Base-by-base conservation (phyloP, 1,140 invertebrate species). In the Oryzaephilus surinamensis region DNA sequence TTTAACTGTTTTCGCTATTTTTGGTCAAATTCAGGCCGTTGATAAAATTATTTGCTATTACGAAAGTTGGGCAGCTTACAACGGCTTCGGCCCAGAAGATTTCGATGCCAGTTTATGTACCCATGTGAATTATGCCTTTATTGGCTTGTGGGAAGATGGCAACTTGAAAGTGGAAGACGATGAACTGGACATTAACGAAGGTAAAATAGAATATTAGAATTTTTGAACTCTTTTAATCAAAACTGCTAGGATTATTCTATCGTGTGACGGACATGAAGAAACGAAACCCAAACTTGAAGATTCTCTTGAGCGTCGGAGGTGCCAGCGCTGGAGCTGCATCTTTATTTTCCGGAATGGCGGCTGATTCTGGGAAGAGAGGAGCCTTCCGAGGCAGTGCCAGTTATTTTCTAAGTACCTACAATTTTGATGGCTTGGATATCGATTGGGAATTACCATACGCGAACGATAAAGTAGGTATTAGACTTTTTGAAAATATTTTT, bases 261-360 rank as follows among this genome's bases (percentile, higher is more conserved):
- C 21, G 36, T 19, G 12, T 28, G 3, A 20, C 16, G 1, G 36
- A 1, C 10, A 13, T 38, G 14, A 80, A 78, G 50, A 42, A 67
- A 4, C 57, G 62, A 34, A 82, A 81, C 61, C 69, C 76, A 0
- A 62, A 69, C 2, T 50, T 82, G 4, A 83, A 81, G 54, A 72
- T 77, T 0, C 43, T 84, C 32, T 46, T 83, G 5, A 77, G 77
- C 10, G 70, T 86, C 19, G 83, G 83, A n/a, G 82, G 83, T 10
- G 85, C 80, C 79, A 79, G 75, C 49, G 77, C 81, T 58, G n/a
- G n/a, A n/a, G n/a, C n/a, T n/a, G n/a, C n/a, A n/a, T n/a, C 19
- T n/a, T 35, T 35, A 6, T 33, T 33, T 19, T 16, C 32, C 6
- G 6, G 13, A 4, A 33, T 33, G 19, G 39, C 40, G 2, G 37